phyloP scores from a whole-genome alignment of 2,888 invertebrate genomes.

The Zele albiditarsus region DNA sequence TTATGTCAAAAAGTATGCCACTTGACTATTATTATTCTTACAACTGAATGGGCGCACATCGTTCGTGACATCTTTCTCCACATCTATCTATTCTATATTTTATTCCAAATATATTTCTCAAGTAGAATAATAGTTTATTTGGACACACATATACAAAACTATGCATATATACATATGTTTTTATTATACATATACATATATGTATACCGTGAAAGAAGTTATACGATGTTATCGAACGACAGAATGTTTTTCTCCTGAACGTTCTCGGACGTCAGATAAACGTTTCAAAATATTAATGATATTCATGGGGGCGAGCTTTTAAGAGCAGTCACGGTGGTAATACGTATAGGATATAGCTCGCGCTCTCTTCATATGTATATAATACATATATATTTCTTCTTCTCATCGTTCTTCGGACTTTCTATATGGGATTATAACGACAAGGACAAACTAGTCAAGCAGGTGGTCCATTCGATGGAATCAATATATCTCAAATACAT shows the following conservation, averaged over 20 bases:
- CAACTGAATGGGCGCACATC: background rate
- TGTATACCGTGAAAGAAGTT: background rate
- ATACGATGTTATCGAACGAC: constrained; percentile 14
- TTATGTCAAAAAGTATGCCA: background rate
- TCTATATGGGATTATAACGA: constrained; percentile 4
- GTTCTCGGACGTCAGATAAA: constrained; percentile 25
- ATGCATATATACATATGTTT: background rate
- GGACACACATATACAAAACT: too few species aligned
- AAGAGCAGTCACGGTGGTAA: constrained; percentile 22
- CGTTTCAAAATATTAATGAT: constrained; percentile 38
- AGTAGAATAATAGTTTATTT: background rate
- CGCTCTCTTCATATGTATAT: background rate
- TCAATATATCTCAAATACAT: constrained; percentile 21
- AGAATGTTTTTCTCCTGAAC: constrained; percentile 31
- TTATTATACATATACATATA: background rate
- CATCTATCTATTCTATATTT: background rate
- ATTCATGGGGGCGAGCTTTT: constrained; percentile 19
- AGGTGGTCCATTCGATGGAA: constrained; percentile 23
- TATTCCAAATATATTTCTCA: background rate
- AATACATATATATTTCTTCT: background rate
- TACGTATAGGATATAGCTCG: constrained; percentile 1
- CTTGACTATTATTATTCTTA: background rate
- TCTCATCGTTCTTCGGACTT: background rate
- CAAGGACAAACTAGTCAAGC: constrained; percentile 33
- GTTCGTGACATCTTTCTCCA: background rate